Evolutionary conservation across 2,888 invertebrate species (phyloP), one percentile per base, ranked within the genome.

Genomic region (Heliconius ismenius): DNA sequence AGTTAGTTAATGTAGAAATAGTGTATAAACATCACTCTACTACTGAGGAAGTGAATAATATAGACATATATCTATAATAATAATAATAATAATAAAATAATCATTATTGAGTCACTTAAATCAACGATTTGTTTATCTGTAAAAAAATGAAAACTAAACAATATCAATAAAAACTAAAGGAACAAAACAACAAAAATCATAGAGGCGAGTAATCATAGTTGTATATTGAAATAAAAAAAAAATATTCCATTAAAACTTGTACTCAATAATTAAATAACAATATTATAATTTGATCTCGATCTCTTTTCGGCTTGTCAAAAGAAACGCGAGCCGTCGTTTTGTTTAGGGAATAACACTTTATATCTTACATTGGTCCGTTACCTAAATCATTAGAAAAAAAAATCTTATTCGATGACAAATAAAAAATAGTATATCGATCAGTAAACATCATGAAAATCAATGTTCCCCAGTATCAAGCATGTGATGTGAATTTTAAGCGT

Each of bases 241-340:
- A 89, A 91, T 90, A 92, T 90, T 90, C 88, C 88, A 90, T 91
- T 92, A 91, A 92, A 93, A 92, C 93, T 93, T 93, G 94, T 94
- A 94, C 92, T 93, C 93, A 90, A 92, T 92, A 93, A 92, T 93
- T 92, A 92, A 92, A 92, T 92, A 94, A 94, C 93, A 93, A 92
- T 93, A 92, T 92, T 90, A 93, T 92, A 93, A 90, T 93, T 94
- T 94, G 93, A 93, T 93, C 93, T 93, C 88, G 88, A 89, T 87
- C 91, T 90, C 90, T 84, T 88, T 88, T 86, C 87, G 83, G 88
- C 87, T 89, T 87, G 88, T 88, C 86, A 89, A 86, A 58, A 87
- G 89, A 90, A 90, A 87, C 87, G 85, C 87, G 91, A 92, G 92
- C 91, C 84, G 83, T 87, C 86, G 28, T 70, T 73, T 75, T 49